Evolutionary conservation across 2,888 invertebrate genomes (phyloP).

Genomic region (Zaprionus obscuricornis): DNA sequence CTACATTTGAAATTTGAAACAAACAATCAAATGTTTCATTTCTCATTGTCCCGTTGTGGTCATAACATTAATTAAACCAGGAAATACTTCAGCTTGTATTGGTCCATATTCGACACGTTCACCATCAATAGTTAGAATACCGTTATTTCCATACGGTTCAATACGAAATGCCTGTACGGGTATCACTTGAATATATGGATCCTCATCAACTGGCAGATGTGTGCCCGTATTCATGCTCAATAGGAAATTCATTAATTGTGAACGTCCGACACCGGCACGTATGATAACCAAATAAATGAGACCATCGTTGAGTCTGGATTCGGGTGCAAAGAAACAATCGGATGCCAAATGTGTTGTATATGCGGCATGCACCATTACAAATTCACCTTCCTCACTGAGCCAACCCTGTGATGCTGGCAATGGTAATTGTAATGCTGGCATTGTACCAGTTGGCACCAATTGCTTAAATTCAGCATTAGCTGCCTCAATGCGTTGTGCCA

Average conservation of each 20-base stretch:
- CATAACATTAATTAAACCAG: conserved; percentile 89
- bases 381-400: conserved; percentile 90
- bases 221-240: conserved; percentile 91
- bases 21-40: neutral
- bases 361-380: conserved; percentile 92
- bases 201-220: conserved; percentile 89
- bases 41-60: conserved; percentile 84
- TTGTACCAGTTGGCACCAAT: conserved; percentile 50
- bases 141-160: conserved; percentile 89
- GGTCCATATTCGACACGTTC: conserved; percentile 95
- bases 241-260: conserved; percentile 91
- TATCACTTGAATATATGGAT: conserved; percentile 89
- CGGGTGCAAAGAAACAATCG: conserved; percentile 93
- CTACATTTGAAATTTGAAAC: neutral
- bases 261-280: conserved; percentile 90
- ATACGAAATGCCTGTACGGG: conserved; percentile 96
- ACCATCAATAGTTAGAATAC: conserved; percentile 96
- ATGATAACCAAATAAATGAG: conserved; percentile 95
- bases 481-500: conserved; percentile 64
- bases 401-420: conserved; percentile 88
- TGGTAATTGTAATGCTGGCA: conserved; percentile 86
- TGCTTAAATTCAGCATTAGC: conserved; percentile 70
- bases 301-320: conserved; percentile 94
- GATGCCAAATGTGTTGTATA: conserved; percentile 95
- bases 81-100: conserved; percentile 94